A percentile compares a stretch with the other conserved stretches of the same genome.
Evolutionary conservation across 2,113 vertebrate species (phyloP).

Genomic region (Brachypodius melanocephalos): DNA sequence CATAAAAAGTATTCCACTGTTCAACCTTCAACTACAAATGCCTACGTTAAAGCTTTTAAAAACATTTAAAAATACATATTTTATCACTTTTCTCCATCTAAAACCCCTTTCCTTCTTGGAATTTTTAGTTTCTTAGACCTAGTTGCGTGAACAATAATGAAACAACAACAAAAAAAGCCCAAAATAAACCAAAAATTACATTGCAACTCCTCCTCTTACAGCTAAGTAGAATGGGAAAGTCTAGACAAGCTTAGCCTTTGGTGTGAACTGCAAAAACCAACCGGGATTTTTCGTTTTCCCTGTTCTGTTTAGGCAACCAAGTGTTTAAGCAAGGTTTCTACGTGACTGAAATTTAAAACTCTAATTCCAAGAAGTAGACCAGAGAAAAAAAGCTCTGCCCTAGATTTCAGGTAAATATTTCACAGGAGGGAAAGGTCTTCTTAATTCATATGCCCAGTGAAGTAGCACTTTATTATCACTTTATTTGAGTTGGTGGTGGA

Average conservation of each 20-base stretch:
- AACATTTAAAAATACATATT: not conserved
- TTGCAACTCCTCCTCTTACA: not conserved
- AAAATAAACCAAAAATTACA: not conserved
- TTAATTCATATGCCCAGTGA: not conserved
- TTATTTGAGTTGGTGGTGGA: not conserved
- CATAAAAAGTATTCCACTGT: not conserved
- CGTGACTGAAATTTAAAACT: not conserved
- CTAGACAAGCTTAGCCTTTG: not conserved
- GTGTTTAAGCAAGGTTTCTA: not conserved
- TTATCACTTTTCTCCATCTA: not conserved
- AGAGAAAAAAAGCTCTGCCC: not conserved
- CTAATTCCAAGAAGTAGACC: not conserved
- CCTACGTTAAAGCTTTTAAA: not conserved
- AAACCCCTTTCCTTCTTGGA: not conserved
- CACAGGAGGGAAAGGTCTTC: not conserved
- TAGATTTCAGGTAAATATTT: not conserved
- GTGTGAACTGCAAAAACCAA: not conserved
- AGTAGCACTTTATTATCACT: not conserved
- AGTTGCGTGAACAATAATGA: not conserved
- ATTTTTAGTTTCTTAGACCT: not conserved
- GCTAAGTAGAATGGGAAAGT: not conserved
- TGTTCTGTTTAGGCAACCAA: not conserved
- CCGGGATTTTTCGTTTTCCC: not conserved
- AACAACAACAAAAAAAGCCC: not conserved
- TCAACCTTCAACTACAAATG: not conserved